A percentile compares a stretch with the other conserved stretches of the same genome.
phyloP scores from a whole-genome alignment of 2,113 vertebrate genomes.

The Morone chrysops region DNA sequence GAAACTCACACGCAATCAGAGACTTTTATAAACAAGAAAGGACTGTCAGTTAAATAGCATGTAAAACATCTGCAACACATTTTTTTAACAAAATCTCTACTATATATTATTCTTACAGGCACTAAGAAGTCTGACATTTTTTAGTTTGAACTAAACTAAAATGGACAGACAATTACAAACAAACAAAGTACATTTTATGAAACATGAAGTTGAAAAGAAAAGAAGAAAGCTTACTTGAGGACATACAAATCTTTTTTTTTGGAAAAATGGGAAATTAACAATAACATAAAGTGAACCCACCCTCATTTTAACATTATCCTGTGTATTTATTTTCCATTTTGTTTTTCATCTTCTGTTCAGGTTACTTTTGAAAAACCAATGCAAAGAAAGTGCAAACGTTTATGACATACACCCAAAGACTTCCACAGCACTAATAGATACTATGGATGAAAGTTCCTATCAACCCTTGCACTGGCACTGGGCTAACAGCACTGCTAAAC shows the following conservation, averaged over 20 bases:
- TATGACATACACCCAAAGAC: background rate
- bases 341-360: background rate
- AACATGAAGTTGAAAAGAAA: background rate
- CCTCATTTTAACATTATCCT: background rate
- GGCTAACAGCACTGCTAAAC: background rate
- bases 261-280: background rate
- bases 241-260: too few relatives aligned
- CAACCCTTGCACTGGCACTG: background rate
- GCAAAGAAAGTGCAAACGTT: background rate
- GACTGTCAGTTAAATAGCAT: background rate
- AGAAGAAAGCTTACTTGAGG: background rate
- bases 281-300: background rate
- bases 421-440: background rate
- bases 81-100: background rate
- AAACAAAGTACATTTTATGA: too few relatives aligned
- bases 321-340: background rate
- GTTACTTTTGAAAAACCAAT: too few relatives aligned
- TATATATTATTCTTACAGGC: background rate
- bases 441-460: background rate
- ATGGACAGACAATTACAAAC: too few relatives aligned
- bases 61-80: background rate
- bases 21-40: background rate
- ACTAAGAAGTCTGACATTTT: background rate
- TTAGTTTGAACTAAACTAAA: background rate
- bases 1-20: background rate